Evolutionary conservation across 2,113 vertebrate species (phyloP).

Genomic region (Corythaeola cristata): DNA sequence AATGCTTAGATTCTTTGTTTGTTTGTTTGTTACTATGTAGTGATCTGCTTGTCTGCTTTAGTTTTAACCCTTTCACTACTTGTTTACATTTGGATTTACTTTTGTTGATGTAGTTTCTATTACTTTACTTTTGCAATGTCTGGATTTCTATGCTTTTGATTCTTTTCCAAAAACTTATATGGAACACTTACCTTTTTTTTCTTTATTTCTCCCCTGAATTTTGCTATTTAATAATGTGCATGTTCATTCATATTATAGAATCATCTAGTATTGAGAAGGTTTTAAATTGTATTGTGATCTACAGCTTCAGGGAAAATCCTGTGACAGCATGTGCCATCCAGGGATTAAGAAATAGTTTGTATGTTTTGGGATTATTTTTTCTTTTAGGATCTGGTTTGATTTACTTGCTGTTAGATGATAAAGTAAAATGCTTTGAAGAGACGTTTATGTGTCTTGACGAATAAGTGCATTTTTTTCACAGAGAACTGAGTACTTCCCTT

Average conservation of each 20-base stretch:
- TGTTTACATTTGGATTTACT: background rate
- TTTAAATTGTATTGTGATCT: background rate
- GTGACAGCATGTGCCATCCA: background rate
- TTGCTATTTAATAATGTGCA: background rate
- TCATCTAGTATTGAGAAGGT: background rate
- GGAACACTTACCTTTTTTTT: background rate
- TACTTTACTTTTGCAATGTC: background rate
- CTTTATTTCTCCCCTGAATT: background rate
- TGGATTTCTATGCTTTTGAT: background rate
- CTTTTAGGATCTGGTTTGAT: background rate
- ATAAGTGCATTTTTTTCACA: background rate
- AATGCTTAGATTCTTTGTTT: background rate
- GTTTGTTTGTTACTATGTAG: background rate
- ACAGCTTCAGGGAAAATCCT: background rate
- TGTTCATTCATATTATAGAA: background rate
- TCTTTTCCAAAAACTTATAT: background rate
- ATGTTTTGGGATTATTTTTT: background rate
- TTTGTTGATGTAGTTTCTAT: background rate
- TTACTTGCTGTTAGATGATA: background rate
- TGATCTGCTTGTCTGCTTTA: background rate
- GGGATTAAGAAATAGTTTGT: background rate
- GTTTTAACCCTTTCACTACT: background rate
- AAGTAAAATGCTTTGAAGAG: background rate
- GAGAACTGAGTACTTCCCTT: background rate
- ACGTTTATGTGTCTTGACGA: background rate